Conservation (phyloP, 2,888 invertebrate genomes). For the Tribolium freemani region DNA sequence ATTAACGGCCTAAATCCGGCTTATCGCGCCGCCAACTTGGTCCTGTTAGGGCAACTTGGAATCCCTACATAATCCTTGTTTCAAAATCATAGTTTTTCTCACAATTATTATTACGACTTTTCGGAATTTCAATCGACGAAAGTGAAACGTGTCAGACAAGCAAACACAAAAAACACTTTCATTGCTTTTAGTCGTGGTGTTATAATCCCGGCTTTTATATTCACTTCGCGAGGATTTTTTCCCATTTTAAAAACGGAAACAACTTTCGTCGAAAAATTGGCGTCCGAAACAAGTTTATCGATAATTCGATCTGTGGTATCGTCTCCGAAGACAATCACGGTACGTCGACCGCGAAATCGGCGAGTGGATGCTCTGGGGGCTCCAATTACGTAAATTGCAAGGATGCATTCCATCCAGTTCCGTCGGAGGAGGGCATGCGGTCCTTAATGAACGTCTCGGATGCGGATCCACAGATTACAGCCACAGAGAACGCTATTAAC, state of each 20-base stretch:
- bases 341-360: conserved; percentile 24
- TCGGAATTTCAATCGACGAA: background rate
- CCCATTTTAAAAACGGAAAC: background rate
- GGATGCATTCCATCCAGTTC: conserved; percentile 41
- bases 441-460: conserved; percentile 35
- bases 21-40: conserved; percentile 8
- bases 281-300: background rate
- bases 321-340: background rate
- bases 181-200: background rate
- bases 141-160: background rate
- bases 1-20: conserved; percentile 19
- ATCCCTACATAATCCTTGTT: background rate
- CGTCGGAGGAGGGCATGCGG: conserved; percentile 23
- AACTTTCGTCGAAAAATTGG: background rate
- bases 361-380: conserved; percentile 26
- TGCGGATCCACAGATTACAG: conserved; percentile 34
- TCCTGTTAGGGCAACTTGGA: background rate
- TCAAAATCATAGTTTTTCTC: background rate
- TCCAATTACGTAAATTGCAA: conserved; percentile 45
- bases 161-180: background rate
- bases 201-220: background rate
- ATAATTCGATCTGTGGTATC: background rate
- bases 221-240: background rate
- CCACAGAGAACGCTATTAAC: conserved; percentile 32
- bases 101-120: background rate